Conservation (phyloP, 2,888 invertebrate species). For the Portevinia maculata region DNA sequence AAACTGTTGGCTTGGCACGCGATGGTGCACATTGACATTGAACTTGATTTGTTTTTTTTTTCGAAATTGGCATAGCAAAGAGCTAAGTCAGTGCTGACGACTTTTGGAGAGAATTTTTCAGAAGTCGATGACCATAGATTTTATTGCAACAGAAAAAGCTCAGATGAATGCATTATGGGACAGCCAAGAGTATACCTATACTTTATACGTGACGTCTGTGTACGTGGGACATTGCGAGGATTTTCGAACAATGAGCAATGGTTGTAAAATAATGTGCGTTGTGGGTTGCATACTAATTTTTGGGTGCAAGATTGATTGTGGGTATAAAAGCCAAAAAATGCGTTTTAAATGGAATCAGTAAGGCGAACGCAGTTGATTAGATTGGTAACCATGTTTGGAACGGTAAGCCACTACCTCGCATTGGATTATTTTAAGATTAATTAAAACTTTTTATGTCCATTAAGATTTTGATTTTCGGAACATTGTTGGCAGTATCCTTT, state of each 20-base stretch:
- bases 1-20: slow-evolving; percentile 49
- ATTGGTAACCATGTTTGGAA: slow-evolving; percentile 57
- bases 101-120: slow-evolving; percentile 22
- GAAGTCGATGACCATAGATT: slow-evolving; percentile 39
- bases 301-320: slow-evolving; percentile 37
- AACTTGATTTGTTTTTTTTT: slow-evolving; percentile 46
- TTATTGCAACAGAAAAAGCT: slow-evolving; percentile 26
- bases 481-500: slow-evolving; percentile 61
- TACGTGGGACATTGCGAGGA: slow-evolving; percentile 46
- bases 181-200: slow-evolving; percentile 9
- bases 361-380: slow-evolving; percentile 37
- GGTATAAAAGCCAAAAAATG: slow-evolving; percentile 66
- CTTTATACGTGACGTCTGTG: slow-evolving; percentile 52
- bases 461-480: slow-evolving; percentile 74
- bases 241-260: slow-evolving; percentile 55
- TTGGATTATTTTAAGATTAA: not conserved
- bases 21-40: slow-evolving; percentile 45
- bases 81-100: not conserved
- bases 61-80: slow-evolving; percentile 2
- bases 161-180: slow-evolving; percentile 40
- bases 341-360: slow-evolving; percentile 57
- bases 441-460: slow-evolving; percentile 5
- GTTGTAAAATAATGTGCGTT: slow-evolving; percentile 46
- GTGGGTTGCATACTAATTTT: slow-evolving; percentile 55
- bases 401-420: slow-evolving; percentile 18